Base-by-base conservation (phyloP, 2,113 vertebrate genomes). In the Lutjanus erythropterus region DNA sequence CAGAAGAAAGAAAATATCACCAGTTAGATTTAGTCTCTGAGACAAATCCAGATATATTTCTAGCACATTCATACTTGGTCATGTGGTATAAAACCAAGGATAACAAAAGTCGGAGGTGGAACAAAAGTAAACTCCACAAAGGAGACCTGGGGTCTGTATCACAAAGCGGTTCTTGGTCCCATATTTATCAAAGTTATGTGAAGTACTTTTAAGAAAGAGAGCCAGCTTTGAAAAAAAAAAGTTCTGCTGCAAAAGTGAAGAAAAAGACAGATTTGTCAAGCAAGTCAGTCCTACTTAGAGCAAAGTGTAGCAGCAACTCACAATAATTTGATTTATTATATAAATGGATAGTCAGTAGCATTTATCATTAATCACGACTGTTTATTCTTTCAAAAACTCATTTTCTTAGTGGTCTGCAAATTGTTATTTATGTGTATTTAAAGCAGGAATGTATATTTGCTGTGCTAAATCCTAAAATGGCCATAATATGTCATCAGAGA, bases 1-100 rank as follows among this genome's bases (percentile, higher is more conserved):
- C 2, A 31, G 2, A 73, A 21, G 21, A 50, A 8, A 10, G 35
- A 16, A 35, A 53, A 37, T 59, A 9, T 68, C 23, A 62, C 6
- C 50, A 55, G 27, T 61, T 5, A 21, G 8, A 55, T 75, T 59
- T 55, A 35, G 66, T 85, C 11, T 67, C n/a, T 31, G 35, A 47
- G 52, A 65, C 11, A 29, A 50, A 49, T 15, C 33, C 46, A n/a
- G 6, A 58, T 14, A 35, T 61, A 70, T 44, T 27, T 29, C 25
- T 59, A 73, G 41, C n/a, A 42, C n/a, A 42, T 55, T 21, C 7
- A 1, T 16, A 39, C 33, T n/a, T 74, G 41, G 27, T 31, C 58
- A 23, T 62, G 41, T 25, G 19, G 29, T 62, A 55, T 41, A 31
- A 59, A 59, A 62, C 16, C 56, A 71, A 39, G 21, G 14, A 23